Base-by-base conservation (phyloP, 1,140 invertebrate genomes). In the Pachypeltis micranthus region DNA sequence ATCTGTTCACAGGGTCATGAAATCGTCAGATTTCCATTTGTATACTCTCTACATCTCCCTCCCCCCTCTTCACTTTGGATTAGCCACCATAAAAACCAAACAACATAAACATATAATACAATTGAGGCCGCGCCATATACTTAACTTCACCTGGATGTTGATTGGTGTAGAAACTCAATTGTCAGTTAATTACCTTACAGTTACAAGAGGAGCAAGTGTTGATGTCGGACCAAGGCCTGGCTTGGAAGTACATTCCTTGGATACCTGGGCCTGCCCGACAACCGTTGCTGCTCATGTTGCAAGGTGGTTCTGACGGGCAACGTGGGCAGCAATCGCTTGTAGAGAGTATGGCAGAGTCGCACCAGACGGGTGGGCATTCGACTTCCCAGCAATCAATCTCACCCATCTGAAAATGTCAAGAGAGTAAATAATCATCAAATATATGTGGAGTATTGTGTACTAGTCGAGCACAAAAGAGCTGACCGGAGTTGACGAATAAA, bases 311-410 rank as follows among this genome's bases (percentile, higher is more conserved):
- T 63, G 82, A 82, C 44, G 79, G 77, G 72, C 86, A 88, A 31
- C 83, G 77, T n/a, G 81, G 81, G 74, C 86, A 86, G 75, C 85
- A 86, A 70, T 87, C 83, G 12, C 81, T 81, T 19, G 77, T 74
- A 58, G 77, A 73, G 68, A 80, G 80, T 60, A 88, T 74, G 31
- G 84, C 79, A 70, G 85, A 80, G 66, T 81, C 72, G 77, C 88
- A 88, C 21, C 79, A 77, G 28, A 85, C 74, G 23, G 81, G 81
- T 63, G 88, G 88, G 78, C 91, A 93, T 70, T 90, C 84, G 71
- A 89, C 79, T 68, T 86, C 83, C 88, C 88, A 92, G 72, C 90
- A 94, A 77, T 92, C 90, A 63, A 90, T 83, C 77, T 94, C 88
- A 47, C 90, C 90, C 70, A 87, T 78, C 88, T 90, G 73, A n/a